A percentile compares a stretch with the other conserved stretches of the same genome.
phyloP scores from a whole-genome alignment of 2,113 vertebrate species.

The Notiomystis cincta region DNA sequence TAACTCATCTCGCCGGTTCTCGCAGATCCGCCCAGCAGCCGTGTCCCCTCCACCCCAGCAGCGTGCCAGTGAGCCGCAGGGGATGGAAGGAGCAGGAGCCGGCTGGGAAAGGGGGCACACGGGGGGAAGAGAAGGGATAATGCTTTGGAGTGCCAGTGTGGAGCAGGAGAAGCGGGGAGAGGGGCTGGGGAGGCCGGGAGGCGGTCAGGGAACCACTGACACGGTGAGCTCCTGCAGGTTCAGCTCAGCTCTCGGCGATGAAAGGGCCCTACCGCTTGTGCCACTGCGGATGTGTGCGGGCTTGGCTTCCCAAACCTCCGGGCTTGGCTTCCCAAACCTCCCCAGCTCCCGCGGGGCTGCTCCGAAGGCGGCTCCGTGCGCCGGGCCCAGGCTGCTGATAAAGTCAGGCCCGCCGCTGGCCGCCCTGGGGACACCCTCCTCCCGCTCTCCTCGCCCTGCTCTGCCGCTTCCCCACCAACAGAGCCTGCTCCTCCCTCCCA shows the following conservation, averaged over 20 bases:
- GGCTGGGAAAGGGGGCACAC: background rate
- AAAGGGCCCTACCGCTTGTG: background rate
- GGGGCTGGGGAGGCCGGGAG: background rate
- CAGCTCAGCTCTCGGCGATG: background rate
- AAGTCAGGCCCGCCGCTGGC: background rate
- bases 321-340: background rate
- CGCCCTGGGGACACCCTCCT: rapidly evolving
- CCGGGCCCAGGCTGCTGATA: rapidly evolving
- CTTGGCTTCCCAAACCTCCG: rapidly evolving
- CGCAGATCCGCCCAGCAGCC: constrained; percentile 16
- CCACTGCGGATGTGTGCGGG: background rate
- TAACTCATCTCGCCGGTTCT: background rate
- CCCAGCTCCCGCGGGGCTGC: background rate
- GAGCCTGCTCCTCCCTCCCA: background rate
- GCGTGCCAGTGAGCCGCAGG: background rate
- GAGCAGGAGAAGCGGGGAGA: background rate
- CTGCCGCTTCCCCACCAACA: background rate
- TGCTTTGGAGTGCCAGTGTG: background rate
- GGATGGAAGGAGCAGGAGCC: background rate
- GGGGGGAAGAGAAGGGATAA: background rate
- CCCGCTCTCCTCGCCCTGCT: background rate
- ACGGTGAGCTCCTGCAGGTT: background rate
- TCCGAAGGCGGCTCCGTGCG: background rate
- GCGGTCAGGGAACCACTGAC: background rate
- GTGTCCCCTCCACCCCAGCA: background rate